Evolutionary conservation across 1,140 invertebrate species (phyloP).

Genomic region (Apocrypta bakeri): DNA sequence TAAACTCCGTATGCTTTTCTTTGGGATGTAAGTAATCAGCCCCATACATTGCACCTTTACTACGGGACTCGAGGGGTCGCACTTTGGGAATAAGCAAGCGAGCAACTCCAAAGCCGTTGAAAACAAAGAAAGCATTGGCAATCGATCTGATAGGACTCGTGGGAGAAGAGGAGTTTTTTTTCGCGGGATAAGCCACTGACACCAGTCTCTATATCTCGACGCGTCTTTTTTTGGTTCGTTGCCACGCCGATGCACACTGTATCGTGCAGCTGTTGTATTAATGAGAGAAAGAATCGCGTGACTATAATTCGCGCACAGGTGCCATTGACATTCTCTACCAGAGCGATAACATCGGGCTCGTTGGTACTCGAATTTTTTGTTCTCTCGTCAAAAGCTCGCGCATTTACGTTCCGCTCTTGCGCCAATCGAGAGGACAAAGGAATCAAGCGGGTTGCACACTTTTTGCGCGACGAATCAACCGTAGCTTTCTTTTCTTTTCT

Average conservation of each 20-base stretch:
- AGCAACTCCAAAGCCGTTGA: background rate
- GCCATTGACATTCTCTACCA: slow-evolving; percentile 29
- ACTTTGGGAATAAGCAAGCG: background rate
- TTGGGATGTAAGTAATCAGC: background rate
- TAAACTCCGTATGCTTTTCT: background rate
- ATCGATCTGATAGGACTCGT: background rate
- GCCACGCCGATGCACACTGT: too few species aligned
- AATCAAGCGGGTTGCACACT: too few species aligned
- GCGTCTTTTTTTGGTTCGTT: background rate
- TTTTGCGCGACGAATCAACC: too few species aligned
- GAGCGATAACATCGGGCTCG: too few species aligned
- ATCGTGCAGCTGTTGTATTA: too few species aligned
- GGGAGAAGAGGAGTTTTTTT: background rate
- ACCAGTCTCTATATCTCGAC: background rate
- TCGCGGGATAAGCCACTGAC: background rate
- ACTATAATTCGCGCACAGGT: slow-evolving; percentile 13
- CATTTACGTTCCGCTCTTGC: too few species aligned
- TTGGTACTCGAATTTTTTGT: background rate
- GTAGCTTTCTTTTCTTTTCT: too few species aligned
- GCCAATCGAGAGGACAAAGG: too few species aligned
- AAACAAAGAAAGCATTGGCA: background rate
- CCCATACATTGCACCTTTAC: too few species aligned
- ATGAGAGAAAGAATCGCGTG: background rate
- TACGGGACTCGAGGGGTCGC: too few species aligned
- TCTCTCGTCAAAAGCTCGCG: background rate